A percentile compares a stretch with the other conserved stretches of the same genome.
phyloP scores from a whole-genome alignment of 2,888 invertebrate genomes.

The Agrypnus murinus region DNA sequence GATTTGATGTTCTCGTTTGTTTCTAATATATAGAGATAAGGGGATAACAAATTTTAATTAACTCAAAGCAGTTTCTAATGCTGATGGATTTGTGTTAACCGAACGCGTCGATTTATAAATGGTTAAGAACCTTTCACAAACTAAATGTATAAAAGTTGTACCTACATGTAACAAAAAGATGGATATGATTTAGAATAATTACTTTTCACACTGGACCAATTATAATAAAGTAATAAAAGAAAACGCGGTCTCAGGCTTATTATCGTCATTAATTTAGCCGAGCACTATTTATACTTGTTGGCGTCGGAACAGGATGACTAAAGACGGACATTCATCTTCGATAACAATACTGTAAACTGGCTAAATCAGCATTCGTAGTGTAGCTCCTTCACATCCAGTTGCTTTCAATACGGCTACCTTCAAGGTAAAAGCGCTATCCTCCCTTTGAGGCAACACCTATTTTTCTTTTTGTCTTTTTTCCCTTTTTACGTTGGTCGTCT shows the following conservation, averaged over 20 bases:
- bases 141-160: constrained; percentile 4
- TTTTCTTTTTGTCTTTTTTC: constrained; percentile 25
- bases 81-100: constrained; percentile 18
- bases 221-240: constrained; percentile 56
- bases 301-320: constrained; percentile 60
- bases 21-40: constrained; percentile 9
- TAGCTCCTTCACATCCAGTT: constrained; percentile 38
- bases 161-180: not conserved
- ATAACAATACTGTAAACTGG: constrained; percentile 61
- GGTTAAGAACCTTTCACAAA: not conserved
- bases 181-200: not conserved
- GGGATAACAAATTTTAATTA: constrained; percentile 36
- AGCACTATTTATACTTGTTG: constrained; percentile 62
- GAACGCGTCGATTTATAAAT: constrained; percentile 5
- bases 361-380: constrained; percentile 58
- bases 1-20: not conserved
- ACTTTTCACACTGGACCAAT: constrained; percentile 42
- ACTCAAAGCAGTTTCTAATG: constrained; percentile 21
- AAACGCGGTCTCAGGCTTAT: constrained; percentile 54
- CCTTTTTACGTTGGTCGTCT: constrained; percentile 12
- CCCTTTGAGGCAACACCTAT: constrained; percentile 8
- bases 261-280: constrained; percentile 58
- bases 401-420: constrained; percentile 35
- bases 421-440: constrained; percentile 14
- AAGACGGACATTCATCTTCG: constrained; percentile 61